Conservation (phyloP, 2,113 vertebrate species). For the Pristiophorus japonicus region DNA sequence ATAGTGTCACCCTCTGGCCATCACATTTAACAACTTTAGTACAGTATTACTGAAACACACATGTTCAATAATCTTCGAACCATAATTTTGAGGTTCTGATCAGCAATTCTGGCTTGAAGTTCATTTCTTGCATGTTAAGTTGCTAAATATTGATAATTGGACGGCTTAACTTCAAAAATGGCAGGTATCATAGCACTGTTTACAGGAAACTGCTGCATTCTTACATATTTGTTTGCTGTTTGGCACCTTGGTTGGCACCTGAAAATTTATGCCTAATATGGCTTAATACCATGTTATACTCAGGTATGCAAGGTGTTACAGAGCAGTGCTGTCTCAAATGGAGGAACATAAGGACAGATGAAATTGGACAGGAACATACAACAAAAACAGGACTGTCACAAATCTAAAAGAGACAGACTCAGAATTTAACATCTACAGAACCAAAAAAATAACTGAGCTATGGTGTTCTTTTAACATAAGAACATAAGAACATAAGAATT, state of each 20-base stretch:
- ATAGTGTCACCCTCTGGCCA: not conserved
- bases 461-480: not conserved
- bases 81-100: not conserved
- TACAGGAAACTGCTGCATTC: not conserved
- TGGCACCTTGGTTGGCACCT: not conserved
- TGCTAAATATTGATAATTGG: not conserved
- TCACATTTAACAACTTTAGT: not conserved
- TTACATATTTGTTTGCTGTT: not conserved
- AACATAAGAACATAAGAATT: too few species aligned
- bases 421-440: not conserved
- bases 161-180: not conserved
- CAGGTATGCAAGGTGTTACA: not conserved
- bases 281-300: not conserved
- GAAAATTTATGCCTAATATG: not conserved
- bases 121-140: not conserved
- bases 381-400: not conserved
- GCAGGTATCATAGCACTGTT: not conserved
- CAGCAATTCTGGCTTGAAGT: not conserved
- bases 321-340: too few species aligned
- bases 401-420: not conserved
- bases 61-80: not conserved
- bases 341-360: not conserved
- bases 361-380: not conserved
- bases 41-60: not conserved
- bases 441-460: not conserved